Evolutionary conservation across 2,888 invertebrate species (phyloP).

Genomic region (Temnothorax rugatulus): DNA sequence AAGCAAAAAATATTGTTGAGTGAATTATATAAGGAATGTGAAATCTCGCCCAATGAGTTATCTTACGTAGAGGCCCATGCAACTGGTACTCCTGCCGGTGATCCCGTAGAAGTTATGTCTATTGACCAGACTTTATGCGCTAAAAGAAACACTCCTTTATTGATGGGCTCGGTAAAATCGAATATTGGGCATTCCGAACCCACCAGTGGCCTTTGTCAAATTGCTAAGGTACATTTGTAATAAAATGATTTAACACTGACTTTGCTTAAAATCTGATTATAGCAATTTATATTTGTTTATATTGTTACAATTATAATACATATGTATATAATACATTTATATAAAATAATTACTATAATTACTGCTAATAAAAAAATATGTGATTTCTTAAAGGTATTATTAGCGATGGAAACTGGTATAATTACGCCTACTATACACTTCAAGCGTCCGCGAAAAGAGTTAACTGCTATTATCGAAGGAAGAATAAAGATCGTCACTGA

Average conservation of each 20-base stretch:
- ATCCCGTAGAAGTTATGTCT: constrained; percentile 65
- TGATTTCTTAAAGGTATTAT: too few relatives aligned
- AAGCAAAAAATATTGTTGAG: constrained; percentile 57
- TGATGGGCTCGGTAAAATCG: constrained; percentile 72
- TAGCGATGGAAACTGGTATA: too few relatives aligned
- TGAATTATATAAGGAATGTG: constrained; percentile 57
- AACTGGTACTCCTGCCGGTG: constrained; percentile 5
- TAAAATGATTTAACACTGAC: neutral
- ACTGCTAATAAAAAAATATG: too few relatives aligned
- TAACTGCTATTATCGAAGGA: too few relatives aligned
- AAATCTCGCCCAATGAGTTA: constrained; percentile 64
- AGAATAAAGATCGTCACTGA: too few relatives aligned
- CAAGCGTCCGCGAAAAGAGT: too few relatives aligned
- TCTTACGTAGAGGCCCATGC: constrained; percentile 69
- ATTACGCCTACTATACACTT: too few relatives aligned
- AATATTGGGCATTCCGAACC: constrained; percentile 64
- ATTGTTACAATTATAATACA: neutral
- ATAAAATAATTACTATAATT: too few relatives aligned
- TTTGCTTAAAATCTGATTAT: neutral
- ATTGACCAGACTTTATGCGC: constrained; percentile 68
- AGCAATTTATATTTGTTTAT: neutral
- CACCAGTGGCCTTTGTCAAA: constrained; percentile 46
- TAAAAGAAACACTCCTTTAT: constrained; percentile 64
- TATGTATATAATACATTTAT: too few relatives aligned
- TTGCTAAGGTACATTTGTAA: constrained; percentile 61